Evolutionary conservation across 2,113 vertebrate genomes (phyloP).

Genomic region (Gallinago jamesoni): DNA sequence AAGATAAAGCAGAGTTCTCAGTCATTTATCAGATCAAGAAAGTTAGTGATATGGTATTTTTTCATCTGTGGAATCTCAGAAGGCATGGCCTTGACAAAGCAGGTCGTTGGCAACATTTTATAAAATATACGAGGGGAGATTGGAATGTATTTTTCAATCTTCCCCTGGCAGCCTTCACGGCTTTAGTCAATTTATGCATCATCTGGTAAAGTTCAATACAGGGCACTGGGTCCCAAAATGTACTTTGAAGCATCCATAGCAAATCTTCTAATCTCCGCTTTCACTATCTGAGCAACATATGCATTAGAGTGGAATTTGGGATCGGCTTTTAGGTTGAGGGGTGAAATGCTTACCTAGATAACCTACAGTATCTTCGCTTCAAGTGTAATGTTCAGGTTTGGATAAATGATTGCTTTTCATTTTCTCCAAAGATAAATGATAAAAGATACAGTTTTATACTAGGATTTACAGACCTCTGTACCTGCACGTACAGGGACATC

Average conservation of each 20-base stretch:
- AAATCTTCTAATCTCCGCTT: conserved; percentile 34
- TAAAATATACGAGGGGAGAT: not conserved
- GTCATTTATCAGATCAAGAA: not conserved
- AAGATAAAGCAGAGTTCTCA: not conserved
- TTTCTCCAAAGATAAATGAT: conserved; percentile 7
- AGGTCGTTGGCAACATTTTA: not conserved
- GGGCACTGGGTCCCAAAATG: conserved; percentile 29
- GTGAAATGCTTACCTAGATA: conserved; percentile 34
- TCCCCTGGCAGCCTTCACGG: not conserved
- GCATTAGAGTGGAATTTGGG: conserved; percentile 34
- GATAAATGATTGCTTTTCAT: conserved; percentile 57
- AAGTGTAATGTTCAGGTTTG: not conserved
- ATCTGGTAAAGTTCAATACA: conserved; percentile 9
- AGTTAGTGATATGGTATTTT: not conserved
- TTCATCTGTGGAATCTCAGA: not conserved
- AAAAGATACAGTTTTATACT: not conserved
- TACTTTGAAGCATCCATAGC: conserved; percentile 35
- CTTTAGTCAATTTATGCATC: conserved; percentile 48
- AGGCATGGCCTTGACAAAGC: not conserved
- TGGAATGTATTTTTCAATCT: conserved; percentile 1
- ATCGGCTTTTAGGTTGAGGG: not conserved
- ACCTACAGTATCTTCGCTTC: conserved; percentile 5
- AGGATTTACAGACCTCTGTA: not conserved
- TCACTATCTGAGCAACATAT: not conserved
- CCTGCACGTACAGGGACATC: not conserved